phyloP scores from a whole-genome alignment of 2,888 invertebrate genomes.

The Agrotis ipsilon region DNA sequence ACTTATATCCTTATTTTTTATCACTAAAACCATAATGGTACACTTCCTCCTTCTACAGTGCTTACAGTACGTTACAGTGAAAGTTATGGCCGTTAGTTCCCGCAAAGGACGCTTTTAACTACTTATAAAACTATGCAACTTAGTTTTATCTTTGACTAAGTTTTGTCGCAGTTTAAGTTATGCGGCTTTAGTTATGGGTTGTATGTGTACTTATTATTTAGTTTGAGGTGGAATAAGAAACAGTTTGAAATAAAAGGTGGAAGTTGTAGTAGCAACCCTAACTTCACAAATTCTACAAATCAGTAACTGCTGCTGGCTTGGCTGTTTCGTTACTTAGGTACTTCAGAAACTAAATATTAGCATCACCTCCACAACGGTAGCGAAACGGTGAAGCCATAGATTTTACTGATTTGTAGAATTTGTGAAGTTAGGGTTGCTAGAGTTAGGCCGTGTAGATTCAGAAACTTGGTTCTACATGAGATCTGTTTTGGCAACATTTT shows the following conservation, averaged over 20 bases:
- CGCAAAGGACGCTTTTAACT: slow-evolving; percentile 51
- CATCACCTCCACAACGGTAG: no score
- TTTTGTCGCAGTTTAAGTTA: slow-evolving; percentile 44
- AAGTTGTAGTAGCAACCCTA: no score
- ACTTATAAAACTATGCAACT: slow-evolving; percentile 51
- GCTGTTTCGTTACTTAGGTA: no score
- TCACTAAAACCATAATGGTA: background rate
- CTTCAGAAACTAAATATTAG: no score
- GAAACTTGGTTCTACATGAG: no score
- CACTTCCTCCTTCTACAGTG: background rate
- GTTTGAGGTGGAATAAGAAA: background rate
- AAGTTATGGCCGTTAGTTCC: slow-evolving; percentile 27
- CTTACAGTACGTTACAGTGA: slow-evolving; percentile 1
- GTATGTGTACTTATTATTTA: slow-evolving; percentile 7
- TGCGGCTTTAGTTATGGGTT: slow-evolving; percentile 24
- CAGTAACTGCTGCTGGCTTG: no score
- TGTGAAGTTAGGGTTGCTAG: no score
- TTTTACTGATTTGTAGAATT: no score
- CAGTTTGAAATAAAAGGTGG: background rate
- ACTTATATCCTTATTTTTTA: slow-evolving; percentile 1
- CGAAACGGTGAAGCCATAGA: no score
- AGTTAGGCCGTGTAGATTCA: no score
- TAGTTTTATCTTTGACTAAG: slow-evolving; percentile 46
- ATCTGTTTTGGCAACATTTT: no score
- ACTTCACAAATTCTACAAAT: no score